Evolutionary conservation across 2,888 invertebrate genomes (phyloP), one percentile per base, ranked within the genome.

Genomic region (Epirrhoe tristata): DNA sequence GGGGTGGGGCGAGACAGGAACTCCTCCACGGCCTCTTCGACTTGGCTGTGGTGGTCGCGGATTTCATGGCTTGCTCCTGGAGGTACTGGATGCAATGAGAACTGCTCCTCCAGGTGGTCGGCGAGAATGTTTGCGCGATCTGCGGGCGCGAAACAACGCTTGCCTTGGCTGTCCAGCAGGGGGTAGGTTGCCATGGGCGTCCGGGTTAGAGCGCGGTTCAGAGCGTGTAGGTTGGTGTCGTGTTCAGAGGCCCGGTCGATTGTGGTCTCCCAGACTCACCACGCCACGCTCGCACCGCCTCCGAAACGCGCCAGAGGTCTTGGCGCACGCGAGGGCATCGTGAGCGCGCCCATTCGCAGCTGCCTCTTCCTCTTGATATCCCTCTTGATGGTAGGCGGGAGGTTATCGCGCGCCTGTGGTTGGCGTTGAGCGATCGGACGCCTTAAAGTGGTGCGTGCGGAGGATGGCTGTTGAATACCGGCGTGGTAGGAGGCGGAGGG

Each of bases 401-500:
- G 48, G 6, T 0, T 2, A 16, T 48, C 16, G 16, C 48, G 48
- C 16, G 6, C 48, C 6, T 14, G 14, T 0, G 48, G 4, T 14
- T 2, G 48, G 48, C 48, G 48, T 6, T 16, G 16, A 0, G 12
- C 12, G 1, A 14, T 14, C 14, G 48, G 48, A 6, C 5, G 5
- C 7, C n/a, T n/a, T n/a, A n/a, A n/a, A n/a, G n/a, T n/a, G n/a
- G n/a, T n/a, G n/a, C n/a, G n/a, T n/a, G n/a, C n/a, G n/a, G 46
- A 46, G 46, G 14, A 4, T 2, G 46, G n/a, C 6, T 46, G n/a
- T 6, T n/a, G n/a, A n/a, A 46, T 12, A 5, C 46, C 4, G 46
- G n/a, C n/a, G 61, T 53, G 58, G 24, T 16, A 66, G 34, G 3
- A 58, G 54, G 4, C 24, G 43, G 8, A 66, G 61, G 4, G 57